Percentiles rank a stretch among this genome's conserved stretches.
These are phyloP conservation scores for Liparis tanakae DNA, from an alignment of 2,797 vertebrate species.

Conservation along the genomic window DNA sequence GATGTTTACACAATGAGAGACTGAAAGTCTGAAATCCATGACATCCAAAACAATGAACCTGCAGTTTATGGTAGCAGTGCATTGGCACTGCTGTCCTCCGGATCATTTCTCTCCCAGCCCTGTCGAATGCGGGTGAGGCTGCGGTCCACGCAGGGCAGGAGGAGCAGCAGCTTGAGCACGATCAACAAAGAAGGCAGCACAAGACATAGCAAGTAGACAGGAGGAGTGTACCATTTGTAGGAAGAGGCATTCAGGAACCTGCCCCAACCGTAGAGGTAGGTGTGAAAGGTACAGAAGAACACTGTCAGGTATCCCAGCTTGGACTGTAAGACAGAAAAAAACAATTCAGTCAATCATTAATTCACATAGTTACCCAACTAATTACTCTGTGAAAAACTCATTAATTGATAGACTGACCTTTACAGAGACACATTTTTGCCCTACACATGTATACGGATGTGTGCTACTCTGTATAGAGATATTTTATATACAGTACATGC, in stretches of 20 bases:
- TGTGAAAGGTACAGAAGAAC: conserved; percentile 89
- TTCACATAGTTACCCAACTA: conserved; percentile 21
- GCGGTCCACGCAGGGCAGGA: conserved; percentile 88
- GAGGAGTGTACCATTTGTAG: conserved; percentile 88
- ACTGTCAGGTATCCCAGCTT: conserved; percentile 91
- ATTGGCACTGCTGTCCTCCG: conserved; percentile 41
- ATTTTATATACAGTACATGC: not conserved
- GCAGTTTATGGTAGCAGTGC: conserved; percentile 60
- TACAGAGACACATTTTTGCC: conserved; percentile 28
- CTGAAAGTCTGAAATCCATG: not conserved
- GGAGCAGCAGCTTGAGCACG: conserved; percentile 86
- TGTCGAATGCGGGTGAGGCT: conserved; percentile 87
- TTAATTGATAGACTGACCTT: conserved; percentile 41
- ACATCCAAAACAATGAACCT: not conserved
- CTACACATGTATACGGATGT: not conserved
- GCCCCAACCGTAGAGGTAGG: conserved; percentile 85
- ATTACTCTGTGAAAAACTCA: conserved; percentile 22
- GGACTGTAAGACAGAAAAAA: conserved; percentile 80
- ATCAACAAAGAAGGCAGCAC: conserved; percentile 86
- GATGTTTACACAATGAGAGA: not conserved
- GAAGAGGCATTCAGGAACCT: conserved; percentile 75
- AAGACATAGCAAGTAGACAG: conserved; percentile 83
- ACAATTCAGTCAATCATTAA: not conserved
- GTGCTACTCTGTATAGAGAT: not conserved
- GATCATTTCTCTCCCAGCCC: conserved; percentile 88